A percentile compares a stretch with the other conserved stretches of the same genome.
These are phyloP conservation scores for Mormyrus lacerda DNA, from an alignment of 2,113 vertebrate genomes.

Conservation along the genomic window DNA sequence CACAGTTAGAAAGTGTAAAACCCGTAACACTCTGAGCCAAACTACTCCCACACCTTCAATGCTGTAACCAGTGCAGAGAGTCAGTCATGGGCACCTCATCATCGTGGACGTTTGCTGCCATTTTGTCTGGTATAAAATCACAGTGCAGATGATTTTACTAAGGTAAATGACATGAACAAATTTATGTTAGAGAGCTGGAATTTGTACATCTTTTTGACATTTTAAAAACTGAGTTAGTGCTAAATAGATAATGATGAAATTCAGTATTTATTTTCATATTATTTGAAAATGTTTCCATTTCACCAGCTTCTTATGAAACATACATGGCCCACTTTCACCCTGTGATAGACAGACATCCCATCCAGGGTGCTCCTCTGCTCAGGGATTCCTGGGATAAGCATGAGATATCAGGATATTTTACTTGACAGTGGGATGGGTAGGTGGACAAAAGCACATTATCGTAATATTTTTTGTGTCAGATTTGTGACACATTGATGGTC, in stretches of 20 bases:
- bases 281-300: background rate
- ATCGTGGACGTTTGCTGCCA: background rate
- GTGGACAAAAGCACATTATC: background rate
- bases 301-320: background rate
- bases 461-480: background rate
- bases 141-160: background rate
- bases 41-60: background rate
- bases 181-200: background rate
- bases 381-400: background rate
- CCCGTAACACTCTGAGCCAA: background rate
- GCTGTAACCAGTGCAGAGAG: background rate
- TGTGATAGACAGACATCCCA: background rate
- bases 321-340: background rate
- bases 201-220: background rate
- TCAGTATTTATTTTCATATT: background rate
- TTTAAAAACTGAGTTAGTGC: background rate
- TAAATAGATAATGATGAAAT: background rate
- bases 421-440: background rate
- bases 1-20: constrained; percentile 3
- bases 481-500: background rate
- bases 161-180: background rate
- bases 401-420: no score
- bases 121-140: background rate
- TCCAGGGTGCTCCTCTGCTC: background rate
- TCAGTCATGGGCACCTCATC: background rate